phyloP scores from a whole-genome alignment of 2,888 invertebrate species.

The Ethmia dodecea region DNA sequence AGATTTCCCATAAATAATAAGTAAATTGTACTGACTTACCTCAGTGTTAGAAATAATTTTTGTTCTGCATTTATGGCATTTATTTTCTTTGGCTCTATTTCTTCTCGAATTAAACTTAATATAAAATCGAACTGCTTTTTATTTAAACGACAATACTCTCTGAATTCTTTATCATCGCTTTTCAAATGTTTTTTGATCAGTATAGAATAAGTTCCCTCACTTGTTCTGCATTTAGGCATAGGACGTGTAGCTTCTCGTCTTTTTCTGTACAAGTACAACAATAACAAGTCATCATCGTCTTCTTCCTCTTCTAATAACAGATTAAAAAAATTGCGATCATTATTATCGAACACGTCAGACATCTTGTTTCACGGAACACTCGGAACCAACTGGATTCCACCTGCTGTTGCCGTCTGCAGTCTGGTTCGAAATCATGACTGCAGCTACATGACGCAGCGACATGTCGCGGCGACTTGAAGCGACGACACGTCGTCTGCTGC shows the following conservation, averaged over 20 bases:
- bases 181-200: constrained; percentile 7
- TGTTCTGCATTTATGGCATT: neutral
- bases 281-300: constrained; percentile 11
- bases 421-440: too few relatives aligned
- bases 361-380: constrained; percentile 7
- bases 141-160: neutral
- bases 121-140: constrained; percentile 1
- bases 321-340: constrained; percentile 5
- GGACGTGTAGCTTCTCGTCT: constrained; percentile 11
- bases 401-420: constrained; percentile 11
- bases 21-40: neutral
- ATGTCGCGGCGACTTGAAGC: constrained; percentile 12
- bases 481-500: too few relatives aligned
- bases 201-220: constrained; percentile 9
- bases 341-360: constrained; percentile 9
- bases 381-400: constrained; percentile 7
- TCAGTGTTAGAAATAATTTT: neutral
- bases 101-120: neutral
- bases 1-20: neutral
- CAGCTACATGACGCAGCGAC: constrained; percentile 12
- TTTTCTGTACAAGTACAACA: constrained; percentile 7
- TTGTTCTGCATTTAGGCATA: constrained; percentile 6
- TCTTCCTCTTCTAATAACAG: constrained; percentile 13
- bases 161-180: constrained; percentile 2
- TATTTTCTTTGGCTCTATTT: neutral